phyloP scores from a whole-genome alignment of 2,888 invertebrate genomes.

The Tipula confusa region DNA sequence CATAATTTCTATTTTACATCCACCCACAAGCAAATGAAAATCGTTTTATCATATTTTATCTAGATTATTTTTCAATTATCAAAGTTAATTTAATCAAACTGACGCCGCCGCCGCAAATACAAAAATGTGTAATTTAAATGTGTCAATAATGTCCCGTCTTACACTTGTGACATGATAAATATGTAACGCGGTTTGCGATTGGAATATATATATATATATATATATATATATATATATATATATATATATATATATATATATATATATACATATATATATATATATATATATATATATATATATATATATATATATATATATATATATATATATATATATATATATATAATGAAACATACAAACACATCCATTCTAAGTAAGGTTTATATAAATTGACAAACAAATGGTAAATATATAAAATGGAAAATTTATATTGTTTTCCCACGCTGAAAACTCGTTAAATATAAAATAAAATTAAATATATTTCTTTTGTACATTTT shows the following conservation, averaged over 20 bases:
- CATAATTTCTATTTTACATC: neutral
- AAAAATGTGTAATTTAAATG: neutral
- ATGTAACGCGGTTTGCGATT: neutral
- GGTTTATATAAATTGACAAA: neutral
- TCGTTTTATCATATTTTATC: neutral
- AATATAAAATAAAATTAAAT: neutral
- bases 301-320: too few relatives aligned
- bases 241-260: too few relatives aligned
- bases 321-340: too few relatives aligned
- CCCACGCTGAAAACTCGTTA: neutral
- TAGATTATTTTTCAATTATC: constrained; percentile 12
- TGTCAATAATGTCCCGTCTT: neutral
- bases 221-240: too few relatives aligned
- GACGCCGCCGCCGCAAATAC: neutral
- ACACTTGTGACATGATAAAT: neutral
- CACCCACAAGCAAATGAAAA: neutral
- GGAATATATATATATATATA: neutral
- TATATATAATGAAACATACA: too few relatives aligned
- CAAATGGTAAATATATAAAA: neutral
- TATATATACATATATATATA: too few relatives aligned
- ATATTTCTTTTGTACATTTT: neutral
- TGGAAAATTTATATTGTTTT: neutral
- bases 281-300: too few relatives aligned
- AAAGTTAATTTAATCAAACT: neutral
- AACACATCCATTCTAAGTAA: neutral